Evolutionary conservation across 2,797 vertebrate genomes (phyloP).

Genomic region (Scolopax bukidnonensis): DNA sequence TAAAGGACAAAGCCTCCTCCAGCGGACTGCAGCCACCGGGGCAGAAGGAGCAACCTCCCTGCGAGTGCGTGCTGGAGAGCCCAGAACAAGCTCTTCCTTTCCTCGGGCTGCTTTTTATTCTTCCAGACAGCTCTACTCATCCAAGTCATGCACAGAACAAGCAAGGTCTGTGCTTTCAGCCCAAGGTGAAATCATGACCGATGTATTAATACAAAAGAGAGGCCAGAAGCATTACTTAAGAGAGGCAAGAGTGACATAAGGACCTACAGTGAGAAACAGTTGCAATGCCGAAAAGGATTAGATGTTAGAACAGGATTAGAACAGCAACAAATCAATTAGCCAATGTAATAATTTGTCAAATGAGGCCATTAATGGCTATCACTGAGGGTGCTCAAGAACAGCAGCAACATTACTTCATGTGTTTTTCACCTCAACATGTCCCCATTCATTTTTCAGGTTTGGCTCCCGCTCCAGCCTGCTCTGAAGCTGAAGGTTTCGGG

Average conservation of each 20-base stretch:
- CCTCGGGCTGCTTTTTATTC: not conserved
- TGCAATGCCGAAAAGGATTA: not conserved
- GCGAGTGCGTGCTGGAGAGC: not conserved
- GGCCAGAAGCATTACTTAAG: not conserved
- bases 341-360: slow-evolving; percentile 44
- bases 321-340: slow-evolving; percentile 21
- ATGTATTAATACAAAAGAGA: not conserved
- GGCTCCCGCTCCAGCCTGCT: not conserved
- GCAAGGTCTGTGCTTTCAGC: not conserved
- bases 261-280: not conserved
- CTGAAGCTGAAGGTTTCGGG: not conserved
- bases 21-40: not conserved
- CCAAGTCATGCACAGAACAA: slow-evolving; percentile 4
- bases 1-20: not conserved
- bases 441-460: not conserved
- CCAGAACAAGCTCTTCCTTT: not conserved
- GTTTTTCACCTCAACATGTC: not conserved
- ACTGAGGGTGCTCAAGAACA: slow-evolving; percentile 6
- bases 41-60: not conserved
- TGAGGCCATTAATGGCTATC: not conserved
- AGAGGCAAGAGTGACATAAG: slow-evolving; percentile 26
- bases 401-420: not conserved
- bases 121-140: not conserved
- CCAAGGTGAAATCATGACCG: slow-evolving; percentile 18
- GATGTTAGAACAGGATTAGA: not conserved